These are phyloP conservation scores for Meiosimyza decipiens DNA, from an alignment of 2,888 invertebrate species.

Conservation along the genomic window DNA sequence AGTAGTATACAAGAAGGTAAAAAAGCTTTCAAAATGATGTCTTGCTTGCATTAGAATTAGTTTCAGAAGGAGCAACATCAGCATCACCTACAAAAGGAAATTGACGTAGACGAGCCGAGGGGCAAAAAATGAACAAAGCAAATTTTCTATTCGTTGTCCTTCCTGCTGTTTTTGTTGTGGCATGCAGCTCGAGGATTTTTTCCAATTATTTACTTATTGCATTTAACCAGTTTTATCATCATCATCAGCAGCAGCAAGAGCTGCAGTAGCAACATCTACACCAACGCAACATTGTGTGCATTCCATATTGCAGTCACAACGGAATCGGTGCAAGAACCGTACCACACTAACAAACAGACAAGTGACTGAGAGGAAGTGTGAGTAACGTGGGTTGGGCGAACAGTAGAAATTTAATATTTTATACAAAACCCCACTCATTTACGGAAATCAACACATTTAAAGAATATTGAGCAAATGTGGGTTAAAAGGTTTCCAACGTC, in stretches of 20 bases:
- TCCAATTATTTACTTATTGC: constrained; percentile 29
- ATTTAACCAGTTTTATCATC: constrained; percentile 20
- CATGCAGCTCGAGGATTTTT: constrained; percentile 5
- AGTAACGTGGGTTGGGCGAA: too few relatives aligned
- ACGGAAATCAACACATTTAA: constrained; percentile 16
- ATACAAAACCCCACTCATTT: not conserved
- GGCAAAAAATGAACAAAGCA: not conserved
- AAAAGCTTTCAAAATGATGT: not conserved
- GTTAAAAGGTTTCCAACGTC: constrained; percentile 29
- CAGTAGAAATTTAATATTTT: too few relatives aligned
- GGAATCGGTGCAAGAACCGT: not conserved
- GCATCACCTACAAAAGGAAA: not conserved
- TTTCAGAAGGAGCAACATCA: constrained; percentile 3
- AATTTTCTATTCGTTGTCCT: too few relatives aligned
- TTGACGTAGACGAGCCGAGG: not conserved
- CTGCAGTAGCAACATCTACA: not conserved
- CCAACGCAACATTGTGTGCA: not conserved
- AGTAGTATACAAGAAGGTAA: not conserved
- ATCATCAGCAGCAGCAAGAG: not conserved
- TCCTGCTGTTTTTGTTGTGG: constrained; percentile 11
- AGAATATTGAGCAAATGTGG: constrained; percentile 29
- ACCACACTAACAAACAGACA: not conserved
- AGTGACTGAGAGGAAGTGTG: not conserved
- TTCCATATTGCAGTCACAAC: too few relatives aligned
- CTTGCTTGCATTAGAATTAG: not conserved